Base-by-base conservation (phyloP, 2,113 vertebrate species). In the Anarhynchus alexandrinus region DNA sequence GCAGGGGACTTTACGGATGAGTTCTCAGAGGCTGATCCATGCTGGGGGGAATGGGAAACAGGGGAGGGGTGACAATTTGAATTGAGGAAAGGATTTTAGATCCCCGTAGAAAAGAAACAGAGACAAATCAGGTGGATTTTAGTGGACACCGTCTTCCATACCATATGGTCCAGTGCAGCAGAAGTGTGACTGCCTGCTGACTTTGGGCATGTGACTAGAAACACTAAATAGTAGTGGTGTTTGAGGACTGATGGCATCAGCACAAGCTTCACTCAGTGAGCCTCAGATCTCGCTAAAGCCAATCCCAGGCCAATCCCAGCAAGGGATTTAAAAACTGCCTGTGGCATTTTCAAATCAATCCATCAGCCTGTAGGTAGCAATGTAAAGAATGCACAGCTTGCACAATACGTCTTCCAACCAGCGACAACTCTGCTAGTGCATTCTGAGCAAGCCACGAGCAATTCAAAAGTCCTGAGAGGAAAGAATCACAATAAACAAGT, bases 271-370 rank as follows among this genome's bases (percentile, higher is more conserved):
- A 90, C 71, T 77, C 55, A 40, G 30, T 30, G 26, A 90, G 42
- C 23, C 18, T 95, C 92, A 71, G 71, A 83, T 92, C n/a, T 86
- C 12, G 2, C 87, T 90, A 59, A 95, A 78, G 47, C 71, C 3
- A 73, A 51, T 88, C 42, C 29, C 55, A 74, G 32, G 57, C 43
- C 34, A 79, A 27, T 78, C 62, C 16, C 82, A 92, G 80, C 40
- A 96, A 93, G 86, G 32, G 47, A 81, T 94, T 96, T 96, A 92
- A 94, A 93, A 94, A 92, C 76, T 95, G 90, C 67, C 82, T 57
- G 64, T 92, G 80, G 64, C 76, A 78, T 90, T 96, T 94, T 93
- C 55, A 92, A 40, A 92, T 93, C 95, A 94, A 95, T 96, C 90
- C 62, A 83, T 96, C 92, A 95, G 42, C 82, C 86, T 84, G 94